These are phyloP conservation scores for Catharus fuscescens DNA, from an alignment of 2,113 vertebrate species.

Conservation along the genomic window DNA sequence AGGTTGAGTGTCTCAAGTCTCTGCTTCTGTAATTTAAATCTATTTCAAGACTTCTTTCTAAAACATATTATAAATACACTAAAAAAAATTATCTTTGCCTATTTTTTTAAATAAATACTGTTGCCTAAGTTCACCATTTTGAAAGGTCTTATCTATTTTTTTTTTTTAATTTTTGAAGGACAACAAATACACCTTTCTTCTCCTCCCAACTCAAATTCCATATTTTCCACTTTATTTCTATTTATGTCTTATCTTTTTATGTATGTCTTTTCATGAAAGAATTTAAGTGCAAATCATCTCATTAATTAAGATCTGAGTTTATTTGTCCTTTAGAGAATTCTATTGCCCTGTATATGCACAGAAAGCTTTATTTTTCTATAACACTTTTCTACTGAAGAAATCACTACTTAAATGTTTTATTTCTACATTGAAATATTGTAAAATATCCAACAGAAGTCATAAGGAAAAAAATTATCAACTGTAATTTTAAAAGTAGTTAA, in stretches of 20 bases:
- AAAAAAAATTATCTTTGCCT: background rate
- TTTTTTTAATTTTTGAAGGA: background rate
- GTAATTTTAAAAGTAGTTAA: background rate
- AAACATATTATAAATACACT: background rate
- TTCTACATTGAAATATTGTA: background rate
- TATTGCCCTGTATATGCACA: background rate
- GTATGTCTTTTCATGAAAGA: background rate
- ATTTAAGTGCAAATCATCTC: too few relatives aligned
- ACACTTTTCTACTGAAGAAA: background rate
- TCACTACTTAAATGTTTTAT: background rate
- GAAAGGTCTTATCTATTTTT: background rate
- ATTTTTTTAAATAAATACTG: background rate
- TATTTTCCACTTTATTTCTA: background rate
- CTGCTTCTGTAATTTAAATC: background rate
- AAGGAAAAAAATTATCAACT: background rate
- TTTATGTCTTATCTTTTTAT: background rate
- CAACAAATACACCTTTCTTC: background rate
- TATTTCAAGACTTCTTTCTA: background rate
- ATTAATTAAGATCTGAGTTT: background rate
- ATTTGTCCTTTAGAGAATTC: background rate
- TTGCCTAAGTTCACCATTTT: background rate
- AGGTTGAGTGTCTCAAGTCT: background rate
- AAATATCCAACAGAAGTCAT: background rate
- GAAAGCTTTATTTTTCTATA: background rate
- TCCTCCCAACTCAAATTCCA: accelerated